Evolutionary conservation across 2,888 invertebrate species (phyloP).

Genomic region (Lepetodrilus schrolli): DNA sequence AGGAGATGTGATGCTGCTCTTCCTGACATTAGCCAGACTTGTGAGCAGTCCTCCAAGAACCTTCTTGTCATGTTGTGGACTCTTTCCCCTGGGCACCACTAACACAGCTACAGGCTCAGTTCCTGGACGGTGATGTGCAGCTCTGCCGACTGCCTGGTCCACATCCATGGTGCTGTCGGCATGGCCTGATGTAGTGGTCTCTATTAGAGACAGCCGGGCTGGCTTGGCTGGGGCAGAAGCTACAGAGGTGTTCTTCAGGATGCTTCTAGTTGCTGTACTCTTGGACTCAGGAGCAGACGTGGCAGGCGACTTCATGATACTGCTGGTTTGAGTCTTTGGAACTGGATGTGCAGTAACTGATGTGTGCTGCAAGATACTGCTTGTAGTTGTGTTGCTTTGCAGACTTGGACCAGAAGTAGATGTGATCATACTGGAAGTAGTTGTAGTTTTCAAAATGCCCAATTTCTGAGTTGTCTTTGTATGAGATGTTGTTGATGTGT

Average conservation of each 20-base stretch:
- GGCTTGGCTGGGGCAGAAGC: conserved; percentile 32
- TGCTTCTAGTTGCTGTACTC: not conserved
- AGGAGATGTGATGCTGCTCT: not conserved
- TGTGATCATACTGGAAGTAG: not conserved
- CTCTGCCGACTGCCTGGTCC: conserved; percentile 39
- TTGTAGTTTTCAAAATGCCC: not conserved
- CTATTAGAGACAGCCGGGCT: not conserved
- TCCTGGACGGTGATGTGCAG: conserved; percentile 37
- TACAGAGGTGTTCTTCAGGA: not conserved
- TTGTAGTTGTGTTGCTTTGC: too few species aligned
- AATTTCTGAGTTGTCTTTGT: not conserved
- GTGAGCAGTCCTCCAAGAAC: conserved; percentile 58
- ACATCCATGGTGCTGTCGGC: conserved; percentile 43
- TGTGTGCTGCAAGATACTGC: not conserved
- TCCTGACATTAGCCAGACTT: conserved; percentile 56
- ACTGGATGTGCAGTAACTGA: not conserved
- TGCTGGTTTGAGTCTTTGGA: too few species aligned
- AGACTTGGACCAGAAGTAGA: not conserved
- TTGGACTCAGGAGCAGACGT: not conserved
- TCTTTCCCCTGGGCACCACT: conserved; percentile 16
- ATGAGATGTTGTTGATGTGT: conserved; percentile 2
- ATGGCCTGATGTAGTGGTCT: conserved; percentile 27
- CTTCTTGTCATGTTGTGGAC: conserved; percentile 37
- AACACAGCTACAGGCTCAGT: conserved; percentile 45
- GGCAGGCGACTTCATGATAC: too few species aligned